Conservation (phyloP, 2,113 vertebrate species). For the Alligator sinensis region DNA sequence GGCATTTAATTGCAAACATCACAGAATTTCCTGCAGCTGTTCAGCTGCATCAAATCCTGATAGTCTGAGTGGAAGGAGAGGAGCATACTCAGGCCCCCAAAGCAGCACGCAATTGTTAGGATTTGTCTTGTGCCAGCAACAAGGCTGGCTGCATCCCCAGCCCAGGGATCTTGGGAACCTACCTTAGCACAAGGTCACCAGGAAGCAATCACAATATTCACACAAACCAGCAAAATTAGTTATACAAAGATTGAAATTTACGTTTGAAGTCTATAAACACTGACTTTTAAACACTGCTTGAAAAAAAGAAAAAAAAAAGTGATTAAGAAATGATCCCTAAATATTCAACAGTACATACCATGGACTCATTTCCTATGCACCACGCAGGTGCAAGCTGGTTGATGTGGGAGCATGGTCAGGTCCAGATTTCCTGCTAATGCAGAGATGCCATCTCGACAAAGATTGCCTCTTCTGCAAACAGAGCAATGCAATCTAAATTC, state of each 20-base stretch:
- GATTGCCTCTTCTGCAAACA: not conserved
- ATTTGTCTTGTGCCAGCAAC: not conserved
- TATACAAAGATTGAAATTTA: not conserved
- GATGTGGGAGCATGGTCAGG: too few species aligned
- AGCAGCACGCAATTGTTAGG: fast-evolving
- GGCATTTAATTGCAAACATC: not conserved
- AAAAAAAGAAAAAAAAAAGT: not conserved
- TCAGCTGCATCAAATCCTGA: not conserved
- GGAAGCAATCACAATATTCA: not conserved
- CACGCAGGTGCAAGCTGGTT: too few species aligned
- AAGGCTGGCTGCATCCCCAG: not conserved
- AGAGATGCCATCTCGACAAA: not conserved
- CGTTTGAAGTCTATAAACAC: not conserved
- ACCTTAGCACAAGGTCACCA: not conserved
- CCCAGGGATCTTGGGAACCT: not conserved
- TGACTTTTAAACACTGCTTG: not conserved
- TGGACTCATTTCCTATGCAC: not conserved
- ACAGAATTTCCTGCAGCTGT: not conserved
- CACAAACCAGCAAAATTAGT: not conserved
- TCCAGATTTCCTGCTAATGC: not conserved
- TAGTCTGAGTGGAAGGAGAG: not conserved
- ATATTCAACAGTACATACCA: not conserved
- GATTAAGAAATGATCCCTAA: not conserved
- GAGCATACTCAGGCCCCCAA: fast-evolving
- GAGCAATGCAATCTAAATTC: not conserved